A percentile compares a stretch with the other conserved stretches of the same genome.
phyloP scores from a whole-genome alignment of 2,113 vertebrate species.

The Zapornia atra region DNA sequence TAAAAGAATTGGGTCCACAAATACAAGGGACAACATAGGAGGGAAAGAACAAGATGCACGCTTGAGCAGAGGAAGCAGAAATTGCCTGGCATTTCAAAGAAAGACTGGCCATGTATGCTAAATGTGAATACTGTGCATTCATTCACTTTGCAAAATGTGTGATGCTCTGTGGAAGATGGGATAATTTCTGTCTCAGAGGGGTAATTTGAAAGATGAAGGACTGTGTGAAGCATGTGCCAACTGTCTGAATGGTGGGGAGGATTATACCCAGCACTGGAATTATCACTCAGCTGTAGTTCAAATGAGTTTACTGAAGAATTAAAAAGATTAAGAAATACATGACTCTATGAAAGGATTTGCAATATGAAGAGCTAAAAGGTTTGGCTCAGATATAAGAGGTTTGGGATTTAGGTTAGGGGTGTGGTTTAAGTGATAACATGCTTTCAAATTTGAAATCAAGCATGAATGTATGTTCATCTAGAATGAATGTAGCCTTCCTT shows the following conservation, averaged over 20 bases:
- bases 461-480: neutral
- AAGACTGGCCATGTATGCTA: conserved; percentile 42
- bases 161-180: conserved; percentile 64
- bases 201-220: conserved; percentile 73
- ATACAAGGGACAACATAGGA: neutral
- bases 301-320: conserved; percentile 73
- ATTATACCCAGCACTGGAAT: conserved; percentile 69
- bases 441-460: conserved; percentile 37
- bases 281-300: conserved; percentile 70
- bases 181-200: conserved; percentile 72
- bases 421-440: neutral
- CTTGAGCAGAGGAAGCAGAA: conserved; percentile 20
- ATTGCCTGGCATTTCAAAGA: conserved; percentile 54
- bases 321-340: conserved; percentile 68
- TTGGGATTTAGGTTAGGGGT: neutral
- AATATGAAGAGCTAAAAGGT: conserved; percentile 19
- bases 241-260: conserved; percentile 59
- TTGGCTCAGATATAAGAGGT: conserved; percentile 54
- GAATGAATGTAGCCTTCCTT: neutral
- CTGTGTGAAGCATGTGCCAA: conserved; percentile 65
- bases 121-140: conserved; percentile 61
- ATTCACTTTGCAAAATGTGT: conserved; percentile 30
- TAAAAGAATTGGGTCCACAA: neutral
- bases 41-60: neutral
- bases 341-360: conserved; percentile 54